Evolutionary conservation across 2,797 vertebrate species (phyloP).

Genomic region (Eulemur coronatus): DNA sequence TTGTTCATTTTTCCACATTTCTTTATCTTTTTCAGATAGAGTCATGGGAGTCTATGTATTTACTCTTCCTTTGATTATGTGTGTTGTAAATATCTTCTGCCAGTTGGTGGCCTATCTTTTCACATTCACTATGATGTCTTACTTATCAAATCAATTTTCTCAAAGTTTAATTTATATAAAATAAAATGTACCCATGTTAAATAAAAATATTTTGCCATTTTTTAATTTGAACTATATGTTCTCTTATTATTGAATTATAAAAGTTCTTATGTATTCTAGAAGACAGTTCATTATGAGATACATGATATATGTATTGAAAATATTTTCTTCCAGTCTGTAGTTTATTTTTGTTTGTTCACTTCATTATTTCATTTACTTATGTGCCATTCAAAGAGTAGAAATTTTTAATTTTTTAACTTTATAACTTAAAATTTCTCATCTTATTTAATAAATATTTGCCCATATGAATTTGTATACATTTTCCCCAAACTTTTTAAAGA

Average conservation of each 20-base stretch:
- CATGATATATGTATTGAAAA: neutral
- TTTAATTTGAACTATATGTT: neutral
- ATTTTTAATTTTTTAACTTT: neutral
- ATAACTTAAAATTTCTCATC: neutral
- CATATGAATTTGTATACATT: neutral
- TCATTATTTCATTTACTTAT: neutral
- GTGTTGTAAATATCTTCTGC: neutral
- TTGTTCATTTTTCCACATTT: neutral
- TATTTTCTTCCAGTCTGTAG: neutral
- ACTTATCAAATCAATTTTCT: neutral
- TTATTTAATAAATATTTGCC: neutral
- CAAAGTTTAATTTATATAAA: neutral
- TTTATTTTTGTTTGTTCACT: neutral
- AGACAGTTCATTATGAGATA: neutral
- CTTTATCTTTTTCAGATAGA: neutral
- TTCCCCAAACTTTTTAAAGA: neutral
- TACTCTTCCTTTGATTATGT: neutral
- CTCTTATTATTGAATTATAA: neutral
- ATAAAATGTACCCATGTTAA: neutral
- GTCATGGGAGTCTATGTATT: neutral
- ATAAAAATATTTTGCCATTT: neutral
- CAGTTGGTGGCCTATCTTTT: neutral
- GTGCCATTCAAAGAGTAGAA: neutral
- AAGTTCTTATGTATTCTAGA: neutral
- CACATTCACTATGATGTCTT: neutral